Conservation (phyloP, 2,797 vertebrate genomes). For the Protosalanx chinensis region DNA sequence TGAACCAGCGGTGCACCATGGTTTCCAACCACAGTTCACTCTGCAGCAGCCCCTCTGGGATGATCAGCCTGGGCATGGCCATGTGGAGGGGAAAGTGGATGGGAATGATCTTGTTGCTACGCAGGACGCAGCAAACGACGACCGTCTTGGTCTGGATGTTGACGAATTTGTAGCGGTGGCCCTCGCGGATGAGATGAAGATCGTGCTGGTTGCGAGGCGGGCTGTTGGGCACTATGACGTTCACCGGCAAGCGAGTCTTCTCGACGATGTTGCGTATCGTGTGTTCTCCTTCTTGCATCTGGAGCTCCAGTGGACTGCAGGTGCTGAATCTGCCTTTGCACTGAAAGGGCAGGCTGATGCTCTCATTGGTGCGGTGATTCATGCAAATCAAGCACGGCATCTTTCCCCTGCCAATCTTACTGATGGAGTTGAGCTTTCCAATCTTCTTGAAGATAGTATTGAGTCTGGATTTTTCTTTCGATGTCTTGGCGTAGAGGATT, state of each 20-base stretch:
- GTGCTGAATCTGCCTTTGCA: conserved; percentile 97
- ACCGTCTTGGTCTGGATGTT: conserved; percentile 99
- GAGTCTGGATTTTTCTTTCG: conserved; percentile 91
- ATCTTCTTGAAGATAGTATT: conserved; percentile 98
- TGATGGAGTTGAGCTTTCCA: conserved; percentile 93
- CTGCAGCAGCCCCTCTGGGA: conserved; percentile 88
- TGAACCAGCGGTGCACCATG: conserved; percentile 92
- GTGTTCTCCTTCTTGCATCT: conserved; percentile 98
- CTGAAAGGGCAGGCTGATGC: conserved; percentile 97
- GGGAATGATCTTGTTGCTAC: conserved; percentile 88
- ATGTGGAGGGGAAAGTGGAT: conserved; percentile 91
- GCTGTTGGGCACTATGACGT: conserved; percentile 87
- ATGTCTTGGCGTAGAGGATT: conserved; percentile 95
- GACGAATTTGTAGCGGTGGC: conserved; percentile 96
- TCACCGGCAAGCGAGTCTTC: conserved; percentile 93
- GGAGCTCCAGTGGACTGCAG: conserved; percentile 92
- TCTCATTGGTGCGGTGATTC: conserved; percentile 99
- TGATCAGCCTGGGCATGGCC: conserved; percentile 82
- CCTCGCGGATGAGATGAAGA: conserved; percentile 93
- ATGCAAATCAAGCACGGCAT: conserved; percentile 99
- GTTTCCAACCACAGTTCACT: conserved; percentile 88
- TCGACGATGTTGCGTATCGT: conserved; percentile 97
- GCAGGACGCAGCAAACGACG: conserved; percentile 89
- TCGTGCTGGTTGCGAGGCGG: conserved; percentile 95
- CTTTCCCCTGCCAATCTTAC: conserved; percentile 91